phyloP scores from a whole-genome alignment of 1,140 invertebrate genomes.

The Neotoxoptera formosana region DNA sequence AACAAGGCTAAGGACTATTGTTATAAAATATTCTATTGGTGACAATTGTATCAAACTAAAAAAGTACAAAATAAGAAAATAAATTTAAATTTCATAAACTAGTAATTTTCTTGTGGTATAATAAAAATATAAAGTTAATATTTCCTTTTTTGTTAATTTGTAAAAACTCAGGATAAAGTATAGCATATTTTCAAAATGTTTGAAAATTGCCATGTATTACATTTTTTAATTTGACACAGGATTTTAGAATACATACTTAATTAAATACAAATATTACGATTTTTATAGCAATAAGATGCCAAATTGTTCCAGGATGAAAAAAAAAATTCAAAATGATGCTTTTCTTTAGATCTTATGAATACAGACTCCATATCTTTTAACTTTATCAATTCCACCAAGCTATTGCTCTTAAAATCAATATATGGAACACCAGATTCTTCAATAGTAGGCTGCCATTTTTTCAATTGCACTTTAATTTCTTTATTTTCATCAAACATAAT shows the following conservation, averaged over 20 bases:
- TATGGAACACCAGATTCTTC: constrained; percentile 53
- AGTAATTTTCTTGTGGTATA: neutral
- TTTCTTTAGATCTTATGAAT: constrained; percentile 44
- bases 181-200: neutral
- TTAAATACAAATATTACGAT: constrained; percentile 13
- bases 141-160: neutral
- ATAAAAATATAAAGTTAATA: neutral
- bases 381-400: constrained; percentile 15
- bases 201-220: neutral
- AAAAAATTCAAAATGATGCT: constrained; percentile 7
- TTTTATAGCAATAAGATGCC: constrained; percentile 27
- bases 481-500: constrained; percentile 3
- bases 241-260: neutral
- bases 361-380: constrained; percentile 22
- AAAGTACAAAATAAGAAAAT: neutral
- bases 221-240: neutral
- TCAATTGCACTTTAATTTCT: constrained; percentile 45
- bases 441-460: constrained; percentile 37
- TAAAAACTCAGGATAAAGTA: neutral
- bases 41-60: neutral
- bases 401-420: constrained; percentile 43
- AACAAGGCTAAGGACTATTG: too few species aligned
- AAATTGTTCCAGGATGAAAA: constrained; percentile 28
- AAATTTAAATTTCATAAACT: neutral
- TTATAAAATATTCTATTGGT: neutral